Base-by-base conservation (phyloP, 2,113 vertebrate genomes). In the Lampris incognitus region DNA sequence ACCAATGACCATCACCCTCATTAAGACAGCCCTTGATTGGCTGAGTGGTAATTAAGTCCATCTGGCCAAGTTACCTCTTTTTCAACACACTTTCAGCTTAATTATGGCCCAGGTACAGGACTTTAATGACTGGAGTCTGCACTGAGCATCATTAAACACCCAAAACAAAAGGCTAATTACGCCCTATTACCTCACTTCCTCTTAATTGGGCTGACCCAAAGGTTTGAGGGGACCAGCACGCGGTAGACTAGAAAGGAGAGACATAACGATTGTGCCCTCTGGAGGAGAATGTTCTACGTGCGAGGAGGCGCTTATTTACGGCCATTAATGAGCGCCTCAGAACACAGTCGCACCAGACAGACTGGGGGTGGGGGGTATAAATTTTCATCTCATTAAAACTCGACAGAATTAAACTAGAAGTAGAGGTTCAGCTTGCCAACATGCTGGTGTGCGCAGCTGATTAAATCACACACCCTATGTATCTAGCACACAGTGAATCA, bases 141-240 rank as follows among this genome's bases (percentile, higher is more conserved):
- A 89, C 76, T 70, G 88, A 91, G 90, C 84, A 78, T 94, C 90
- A 92, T 94, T 92, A 95, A 94, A 93, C 91, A 94, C 93, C 82
- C 76, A 91, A 93, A 92, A 90, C 89, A 91, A 95, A 90, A 93
- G 85, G 94, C 86, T 95, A 95, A 96, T 96, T 94, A 92, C 93
- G 85, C 82, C 86, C 86, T 77, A 94, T 95, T 91, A 92, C 77
- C 87, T 91, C 90, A 78, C 87, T 94, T 92, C 90, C 87, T 93
- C 87, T 93, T 96, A 95, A 96, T 95, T 95, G 95, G 93, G 90
- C 87, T 95, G 95, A 96, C 95, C 95, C 83, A 69, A 70, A 93
- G 94, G 92, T 95, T 93, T 85, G 10, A 61, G 65, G 90, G 90
- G 83, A 85, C 24, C 84, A 85, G 92, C 93, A 95, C 95, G 93